Base-by-base conservation (phyloP, 2,113 vertebrate species). In the Lampris incognitus region DNA sequence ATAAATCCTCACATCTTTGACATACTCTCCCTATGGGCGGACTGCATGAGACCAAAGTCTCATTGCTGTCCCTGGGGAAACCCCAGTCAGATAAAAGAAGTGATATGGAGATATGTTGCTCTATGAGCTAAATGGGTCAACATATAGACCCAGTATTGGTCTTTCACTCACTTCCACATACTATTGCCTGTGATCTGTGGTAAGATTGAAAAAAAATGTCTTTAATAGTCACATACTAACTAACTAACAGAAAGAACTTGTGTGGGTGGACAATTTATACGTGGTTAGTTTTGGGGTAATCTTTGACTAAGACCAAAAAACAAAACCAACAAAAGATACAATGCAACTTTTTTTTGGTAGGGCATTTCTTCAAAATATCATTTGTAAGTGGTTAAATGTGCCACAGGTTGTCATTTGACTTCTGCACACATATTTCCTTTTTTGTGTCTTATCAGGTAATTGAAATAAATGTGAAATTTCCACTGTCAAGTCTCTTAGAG, bases 151-250 rank as follows among this genome's bases (percentile, higher is more conserved):
- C 52, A 48, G 71, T 78, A n/a, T 56, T 71, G 51, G 76, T 71
- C 49, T 71, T 74, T 73, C 84, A 76, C 73, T 84, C 69, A 62
- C 62, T 62, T 59, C 42, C 49, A 52, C 70, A 62, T 69, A 69
- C 11, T 2, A 56, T 5, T 56, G 10, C 24, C 11, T 87, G 85
- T 77, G 87, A 89, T 85, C 84, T 89, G 87, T 67, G 83, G 72
- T 59, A 9, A 79, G 56, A 74, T 78, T n/a, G n/a, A 55, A 74
- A 54, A 81, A 81, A 49, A 76, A 72, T 66, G 6, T 42, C 9
- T 79, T 64, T 51, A 37, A 36, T 24, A 78, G 38, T 75, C 6
- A 39, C 1, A 8, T 63, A 64, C 51, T 52, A 88, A 88, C 82
- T 52, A 88, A 87, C 82, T 84, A 82, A 10, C 64, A 67, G 66